Conservation (phyloP, 2,113 vertebrate species). For the Hydrolagus affinis region DNA sequence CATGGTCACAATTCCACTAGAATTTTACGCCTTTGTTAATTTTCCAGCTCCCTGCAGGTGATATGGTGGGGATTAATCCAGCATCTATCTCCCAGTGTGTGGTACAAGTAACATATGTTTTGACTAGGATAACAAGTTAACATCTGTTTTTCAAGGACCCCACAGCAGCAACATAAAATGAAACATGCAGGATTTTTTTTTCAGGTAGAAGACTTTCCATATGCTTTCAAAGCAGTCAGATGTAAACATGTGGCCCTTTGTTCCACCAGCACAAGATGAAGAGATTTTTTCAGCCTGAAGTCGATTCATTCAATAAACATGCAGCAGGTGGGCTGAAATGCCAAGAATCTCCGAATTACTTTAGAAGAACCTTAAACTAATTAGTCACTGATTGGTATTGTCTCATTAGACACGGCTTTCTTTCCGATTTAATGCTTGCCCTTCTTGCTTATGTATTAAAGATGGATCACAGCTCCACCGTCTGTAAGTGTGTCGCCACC, state of each 20-base stretch:
- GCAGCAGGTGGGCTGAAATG: neutral
- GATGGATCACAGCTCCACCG: neutral
- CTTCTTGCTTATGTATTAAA: no score
- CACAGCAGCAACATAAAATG: slow-evolving; percentile 15
- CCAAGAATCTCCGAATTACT: no score
- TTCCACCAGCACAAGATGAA: neutral
- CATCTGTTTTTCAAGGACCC: slow-evolving; percentile 31
- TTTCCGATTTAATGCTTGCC: no score
- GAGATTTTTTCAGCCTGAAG: neutral
- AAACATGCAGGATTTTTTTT: slow-evolving; percentile 6
- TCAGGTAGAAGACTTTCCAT: slow-evolving; percentile 15
- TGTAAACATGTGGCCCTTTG: neutral
- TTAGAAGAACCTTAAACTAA: no score
- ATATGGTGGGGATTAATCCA: slow-evolving; percentile 14
- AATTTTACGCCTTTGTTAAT: slow-evolving; percentile 1
- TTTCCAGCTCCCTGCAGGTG: slow-evolving; percentile 19
- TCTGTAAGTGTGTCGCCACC: no score
- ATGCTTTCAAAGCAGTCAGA: slow-evolving; percentile 10
- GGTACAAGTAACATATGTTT: slow-evolving; percentile 26
- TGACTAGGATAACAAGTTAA: slow-evolving; percentile 30
- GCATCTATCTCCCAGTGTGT: slow-evolving; percentile 25
- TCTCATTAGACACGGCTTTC: no score
- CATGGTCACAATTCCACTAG: neutral
- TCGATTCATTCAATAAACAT: neutral
- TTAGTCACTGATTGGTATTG: no score